Conservation (phyloP, 1,140 invertebrate genomes). For the Drosophila tropicalis region DNA sequence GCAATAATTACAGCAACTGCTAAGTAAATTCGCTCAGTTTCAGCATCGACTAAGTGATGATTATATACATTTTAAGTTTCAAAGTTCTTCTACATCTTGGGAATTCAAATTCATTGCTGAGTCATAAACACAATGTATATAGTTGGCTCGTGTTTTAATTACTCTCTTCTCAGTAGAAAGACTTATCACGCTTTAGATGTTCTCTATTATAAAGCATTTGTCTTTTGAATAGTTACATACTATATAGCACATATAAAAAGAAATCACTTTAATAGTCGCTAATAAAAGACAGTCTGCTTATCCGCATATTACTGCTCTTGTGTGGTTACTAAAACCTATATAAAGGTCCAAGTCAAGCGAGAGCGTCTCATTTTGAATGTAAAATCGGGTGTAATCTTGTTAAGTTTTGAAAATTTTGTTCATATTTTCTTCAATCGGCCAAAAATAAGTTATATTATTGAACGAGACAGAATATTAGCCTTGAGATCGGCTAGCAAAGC, state of each 20-base stretch:
- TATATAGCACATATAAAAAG: not conserved
- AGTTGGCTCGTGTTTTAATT: not conserved
- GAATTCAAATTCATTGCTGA: not conserved
- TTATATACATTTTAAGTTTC: not conserved
- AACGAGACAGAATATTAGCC: too few species aligned
- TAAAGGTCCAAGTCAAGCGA: not conserved
- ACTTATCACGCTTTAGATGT: not conserved
- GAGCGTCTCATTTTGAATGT: conserved; percentile 39
- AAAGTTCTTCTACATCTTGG: too few species aligned
- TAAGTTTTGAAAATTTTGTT: conserved; percentile 25
- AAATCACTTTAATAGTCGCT: not conserved
- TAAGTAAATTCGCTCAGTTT: too few species aligned
- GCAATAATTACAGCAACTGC: too few species aligned
- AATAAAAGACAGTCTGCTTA: not conserved
- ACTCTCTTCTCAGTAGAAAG: not conserved
- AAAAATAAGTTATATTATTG: too few species aligned
- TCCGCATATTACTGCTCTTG: not conserved
- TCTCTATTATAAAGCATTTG: not conserved
- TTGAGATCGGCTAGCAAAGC: too few species aligned
- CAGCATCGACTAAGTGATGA: too few species aligned
- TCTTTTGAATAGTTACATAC: not conserved
- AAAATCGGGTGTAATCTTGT: conserved; percentile 14
- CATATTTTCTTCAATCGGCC: too few species aligned
- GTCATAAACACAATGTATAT: not conserved
- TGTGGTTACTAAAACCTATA: conserved; percentile 3